phyloP scores from a whole-genome alignment of 1,140 invertebrate genomes.

The Drosophila kikkawai region DNA sequence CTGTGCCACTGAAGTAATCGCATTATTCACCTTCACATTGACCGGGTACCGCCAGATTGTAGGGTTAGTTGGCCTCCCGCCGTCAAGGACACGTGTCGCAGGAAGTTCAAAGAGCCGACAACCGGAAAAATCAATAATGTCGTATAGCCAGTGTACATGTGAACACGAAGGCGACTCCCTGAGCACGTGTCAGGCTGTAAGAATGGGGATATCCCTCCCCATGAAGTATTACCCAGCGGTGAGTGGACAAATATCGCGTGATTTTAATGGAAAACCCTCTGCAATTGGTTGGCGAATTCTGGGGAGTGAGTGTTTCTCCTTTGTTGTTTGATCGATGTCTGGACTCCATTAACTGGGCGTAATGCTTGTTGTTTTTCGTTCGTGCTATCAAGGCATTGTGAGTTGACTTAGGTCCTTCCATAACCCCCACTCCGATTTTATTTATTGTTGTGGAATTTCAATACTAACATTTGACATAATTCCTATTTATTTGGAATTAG shows the following conservation, averaged over 20 bases:
- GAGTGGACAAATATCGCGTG: slow-evolving; percentile 73
- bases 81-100: slow-evolving; percentile 71
- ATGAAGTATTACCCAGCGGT: slow-evolving; percentile 20
- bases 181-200: slow-evolving; percentile 65
- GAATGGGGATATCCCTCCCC: slow-evolving; percentile 5
- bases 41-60: slow-evolving; percentile 50
- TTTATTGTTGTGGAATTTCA: slow-evolving; percentile 64
- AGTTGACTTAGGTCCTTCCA: slow-evolving; percentile 25
- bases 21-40: slow-evolving; percentile 69
- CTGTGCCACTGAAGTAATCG: slow-evolving; percentile 10
- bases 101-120: slow-evolving; percentile 76
- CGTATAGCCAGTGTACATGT: slow-evolving; percentile 56
- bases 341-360: slow-evolving; percentile 44
- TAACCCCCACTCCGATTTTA: neutral
- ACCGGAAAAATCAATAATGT: slow-evolving; percentile 68
- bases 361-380: slow-evolving; percentile 51
- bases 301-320: neutral
- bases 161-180: slow-evolving; percentile 25
- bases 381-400: slow-evolving; percentile 52
- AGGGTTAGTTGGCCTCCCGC: slow-evolving; percentile 52
- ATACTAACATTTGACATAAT: slow-evolving; percentile 72
- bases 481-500: slow-evolving; percentile 74
- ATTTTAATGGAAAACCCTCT: slow-evolving; percentile 65
- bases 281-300: slow-evolving; percentile 51
- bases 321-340: slow-evolving; percentile 77